phyloP scores from a whole-genome alignment of 2,888 invertebrate species.

The Stramonita haemastoma region DNA sequence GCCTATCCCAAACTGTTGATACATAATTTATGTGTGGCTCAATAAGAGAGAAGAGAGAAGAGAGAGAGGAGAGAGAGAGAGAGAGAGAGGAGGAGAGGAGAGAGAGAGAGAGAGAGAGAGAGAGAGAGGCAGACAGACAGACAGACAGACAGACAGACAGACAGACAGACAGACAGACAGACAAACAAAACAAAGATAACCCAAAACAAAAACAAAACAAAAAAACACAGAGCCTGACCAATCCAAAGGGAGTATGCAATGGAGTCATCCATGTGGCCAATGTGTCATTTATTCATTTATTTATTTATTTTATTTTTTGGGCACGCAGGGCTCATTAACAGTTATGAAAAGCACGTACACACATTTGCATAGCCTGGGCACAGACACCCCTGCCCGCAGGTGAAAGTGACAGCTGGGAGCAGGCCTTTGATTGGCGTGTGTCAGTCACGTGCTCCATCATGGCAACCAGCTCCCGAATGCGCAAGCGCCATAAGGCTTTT shows the following conservation, averaged over 20 bases:
- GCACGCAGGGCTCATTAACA: neutral
- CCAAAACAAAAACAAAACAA: too few relatives aligned
- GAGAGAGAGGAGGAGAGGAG: too few relatives aligned
- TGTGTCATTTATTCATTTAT: constrained; percentile 16
- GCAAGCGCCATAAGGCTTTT: neutral
- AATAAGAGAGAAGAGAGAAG: too few relatives aligned
- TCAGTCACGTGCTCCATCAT: constrained; percentile 1
- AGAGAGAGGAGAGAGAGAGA: too few relatives aligned
- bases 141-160: constrained; percentile 7
- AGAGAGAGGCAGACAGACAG: constrained; percentile 17
- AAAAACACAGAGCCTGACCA: too few relatives aligned
- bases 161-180: constrained; percentile 4
- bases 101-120: constrained; percentile 18
- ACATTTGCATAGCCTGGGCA: neutral
- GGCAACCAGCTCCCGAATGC: neutral
- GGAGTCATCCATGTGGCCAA: neutral
- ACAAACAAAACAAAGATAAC: neutral
- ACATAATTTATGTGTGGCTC: too few relatives aligned
- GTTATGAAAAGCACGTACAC: constrained; percentile 7
- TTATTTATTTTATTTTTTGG: too few relatives aligned
- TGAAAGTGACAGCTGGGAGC: constrained; percentile 5
- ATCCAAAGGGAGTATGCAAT: neutral
- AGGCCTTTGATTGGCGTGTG: constrained; percentile 10
- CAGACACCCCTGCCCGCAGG: neutral
- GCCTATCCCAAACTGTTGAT: too few relatives aligned